Evolutionary conservation across 2,113 vertebrate genomes (phyloP).

Genomic region (Dendrocopos noguchii): DNA sequence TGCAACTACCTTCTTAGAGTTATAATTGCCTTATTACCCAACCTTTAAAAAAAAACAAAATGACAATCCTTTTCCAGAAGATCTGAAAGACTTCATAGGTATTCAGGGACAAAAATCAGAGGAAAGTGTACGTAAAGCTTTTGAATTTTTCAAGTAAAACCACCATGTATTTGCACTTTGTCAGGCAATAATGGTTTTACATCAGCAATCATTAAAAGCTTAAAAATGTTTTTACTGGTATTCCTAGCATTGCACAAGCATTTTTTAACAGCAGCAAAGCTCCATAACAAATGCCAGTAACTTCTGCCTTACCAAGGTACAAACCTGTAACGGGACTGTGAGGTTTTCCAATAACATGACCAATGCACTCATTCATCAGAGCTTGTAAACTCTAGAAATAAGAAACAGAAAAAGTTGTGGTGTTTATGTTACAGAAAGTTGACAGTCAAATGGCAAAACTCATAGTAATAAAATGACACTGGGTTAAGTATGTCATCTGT

Average conservation of each 20-base stretch:
- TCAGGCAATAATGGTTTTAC: background rate
- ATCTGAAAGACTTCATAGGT: background rate
- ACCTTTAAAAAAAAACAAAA: background rate
- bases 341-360: slow-evolving; percentile 99
- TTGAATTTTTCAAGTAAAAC: background rate
- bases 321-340: slow-evolving; percentile 97
- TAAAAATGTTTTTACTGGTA: slow-evolving; percentile 1
- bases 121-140: background rate
- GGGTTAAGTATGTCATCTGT: background rate
- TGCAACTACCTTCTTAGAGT: background rate
- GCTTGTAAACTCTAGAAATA: slow-evolving; percentile 91
- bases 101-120: background rate
- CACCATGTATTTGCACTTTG: background rate
- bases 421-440: background rate
- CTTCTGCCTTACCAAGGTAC: slow-evolving; percentile 87
- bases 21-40: background rate
- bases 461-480: background rate
- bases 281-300: slow-evolving; percentile 18
- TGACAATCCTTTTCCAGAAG: background rate
- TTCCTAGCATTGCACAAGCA: background rate
- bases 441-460: background rate
- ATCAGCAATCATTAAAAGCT: background rate
- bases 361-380: slow-evolving; percentile 98
- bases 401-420: background rate
- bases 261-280: background rate